These are phyloP conservation scores for Pangasius sanitwongsei DNA, from an alignment of 2,797 vertebrate genomes.

Conservation along the genomic window DNA sequence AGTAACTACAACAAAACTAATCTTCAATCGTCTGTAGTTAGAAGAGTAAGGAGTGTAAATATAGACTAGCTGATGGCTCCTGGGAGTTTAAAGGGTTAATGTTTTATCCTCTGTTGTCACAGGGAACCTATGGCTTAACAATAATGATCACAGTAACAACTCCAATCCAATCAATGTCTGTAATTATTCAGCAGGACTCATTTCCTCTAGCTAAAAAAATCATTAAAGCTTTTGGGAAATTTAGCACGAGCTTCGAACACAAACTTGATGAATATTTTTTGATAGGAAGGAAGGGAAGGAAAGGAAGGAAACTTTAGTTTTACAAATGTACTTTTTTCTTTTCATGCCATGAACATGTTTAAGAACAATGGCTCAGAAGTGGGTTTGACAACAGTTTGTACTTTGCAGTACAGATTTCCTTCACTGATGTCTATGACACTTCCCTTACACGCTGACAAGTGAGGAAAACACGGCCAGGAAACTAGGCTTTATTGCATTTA, in stretches of 20 bases:
- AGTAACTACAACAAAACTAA: neutral
- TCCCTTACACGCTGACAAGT: conserved; percentile 9
- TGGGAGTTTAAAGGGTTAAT: conserved; percentile 1
- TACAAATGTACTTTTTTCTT: conserved; percentile 3
- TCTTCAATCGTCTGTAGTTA: neutral
- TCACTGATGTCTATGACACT: conserved; percentile 7
- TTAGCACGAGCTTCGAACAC: neutral
- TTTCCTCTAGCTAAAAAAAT: conserved; percentile 32
- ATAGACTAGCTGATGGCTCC: neutral
- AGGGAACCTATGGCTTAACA: conserved; percentile 40
- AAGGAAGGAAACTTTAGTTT: conserved; percentile 24
- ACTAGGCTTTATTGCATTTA: neutral
- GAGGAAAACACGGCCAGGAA: neutral
- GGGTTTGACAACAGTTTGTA: conserved; percentile 16
- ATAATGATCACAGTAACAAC: conserved; percentile 50
- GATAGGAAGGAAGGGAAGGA: neutral
- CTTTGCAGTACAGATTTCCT: conserved; percentile 3
- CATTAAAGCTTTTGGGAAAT: conserved; percentile 33
- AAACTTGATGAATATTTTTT: neutral
- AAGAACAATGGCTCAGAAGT: neutral
- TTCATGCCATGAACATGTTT: neutral
- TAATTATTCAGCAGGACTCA: conserved; percentile 26
- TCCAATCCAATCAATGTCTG: conserved; percentile 54
- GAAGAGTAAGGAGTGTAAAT: neutral
- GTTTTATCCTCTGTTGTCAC: conserved; percentile 27